Base-by-base conservation (phyloP, 2,113 vertebrate species). In the Orthonyx spaldingii region DNA sequence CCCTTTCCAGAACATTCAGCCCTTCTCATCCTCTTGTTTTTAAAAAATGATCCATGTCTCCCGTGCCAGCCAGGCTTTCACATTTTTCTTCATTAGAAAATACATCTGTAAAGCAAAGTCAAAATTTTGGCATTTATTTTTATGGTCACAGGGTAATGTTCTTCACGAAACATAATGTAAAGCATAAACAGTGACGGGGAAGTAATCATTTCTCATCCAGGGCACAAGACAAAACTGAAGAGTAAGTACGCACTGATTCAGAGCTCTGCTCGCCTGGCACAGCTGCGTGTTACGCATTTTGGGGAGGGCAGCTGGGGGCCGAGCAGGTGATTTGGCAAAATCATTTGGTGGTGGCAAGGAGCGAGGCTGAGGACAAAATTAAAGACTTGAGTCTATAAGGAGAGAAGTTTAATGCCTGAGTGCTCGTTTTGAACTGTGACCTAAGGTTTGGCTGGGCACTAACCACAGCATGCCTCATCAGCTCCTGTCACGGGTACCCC, bases 401-500 rank as follows among this genome's bases (percentile, higher is more conserved):
- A 97, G 81, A 71, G 93, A 95, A 91, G 94, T 98, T 98, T 97
- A 96, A 97, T 94, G 95, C 96, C 96, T 94, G 95, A 98, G 95
- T 68, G 96, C 97, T 97, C 65, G 52, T 97, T 98, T 95, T 97
- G 97, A 98, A 97, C 98, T 95, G 97, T 97, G 98, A 98, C 98
- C 98, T 84, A 63, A 93, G 97, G 96, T 98, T 98, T 98, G 97
- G 96, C 97, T 97, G 97, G 98, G 97, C 98, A 97, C 97, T 98
- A 98, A 98, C 97, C 92, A 96, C 98, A 97, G 98, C 97, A 97
- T 94, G 98, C 93, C 98, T 98, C 98, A 98, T 98, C 98, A 98
- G 97, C 97, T 97, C 96, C 97, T 96, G 97, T 97, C 97, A 97
- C 71, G 49, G 96, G 89, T 96, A 97, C 98, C 97, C 98, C 65